Conservation (phyloP, 2,888 invertebrate species). For the Bembecia ichneumoniformis region DNA sequence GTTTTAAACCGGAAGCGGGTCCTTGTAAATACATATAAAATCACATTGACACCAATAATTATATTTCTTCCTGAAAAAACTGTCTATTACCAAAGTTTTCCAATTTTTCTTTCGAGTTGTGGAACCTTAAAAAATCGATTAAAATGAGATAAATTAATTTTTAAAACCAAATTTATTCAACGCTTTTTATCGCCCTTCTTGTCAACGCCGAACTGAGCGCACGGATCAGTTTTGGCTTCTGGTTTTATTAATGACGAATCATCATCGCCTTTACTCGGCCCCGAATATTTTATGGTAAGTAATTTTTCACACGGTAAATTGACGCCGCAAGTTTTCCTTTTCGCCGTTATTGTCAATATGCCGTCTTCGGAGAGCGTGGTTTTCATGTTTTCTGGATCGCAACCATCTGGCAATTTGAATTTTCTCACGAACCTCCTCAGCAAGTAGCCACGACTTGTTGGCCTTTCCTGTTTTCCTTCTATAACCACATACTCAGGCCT, state of each 20-base stretch:
- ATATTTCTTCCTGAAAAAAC: too few species aligned
- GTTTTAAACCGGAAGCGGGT: too few species aligned
- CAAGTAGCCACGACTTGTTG: conserved; percentile 32
- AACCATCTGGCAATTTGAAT: conserved; percentile 48
- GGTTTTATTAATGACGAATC: neutral
- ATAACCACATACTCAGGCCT: conserved; percentile 42
- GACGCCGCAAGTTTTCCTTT: conserved; percentile 24
- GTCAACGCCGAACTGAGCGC: neutral
- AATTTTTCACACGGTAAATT: conserved; percentile 29
- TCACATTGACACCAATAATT: too few species aligned
- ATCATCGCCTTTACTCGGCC: conserved; percentile 3
- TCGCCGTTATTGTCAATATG: conserved; percentile 39
- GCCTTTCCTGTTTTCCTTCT: conserved; percentile 54
- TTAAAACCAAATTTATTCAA: neutral
- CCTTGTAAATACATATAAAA: too few species aligned
- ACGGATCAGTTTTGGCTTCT: neutral
- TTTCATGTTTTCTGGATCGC: conserved; percentile 30
- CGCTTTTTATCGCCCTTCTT: neutral
- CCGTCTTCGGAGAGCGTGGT: conserved; percentile 38
- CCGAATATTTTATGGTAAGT: conserved; percentile 23
- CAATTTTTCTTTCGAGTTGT: too few species aligned
- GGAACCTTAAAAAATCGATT: too few species aligned
- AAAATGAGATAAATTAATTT: too few species aligned
- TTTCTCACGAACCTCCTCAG: conserved; percentile 43
- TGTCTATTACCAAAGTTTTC: too few species aligned